Evolutionary conservation across 2,113 vertebrate species (phyloP).

Genomic region (Noctilio leporinus): DNA sequence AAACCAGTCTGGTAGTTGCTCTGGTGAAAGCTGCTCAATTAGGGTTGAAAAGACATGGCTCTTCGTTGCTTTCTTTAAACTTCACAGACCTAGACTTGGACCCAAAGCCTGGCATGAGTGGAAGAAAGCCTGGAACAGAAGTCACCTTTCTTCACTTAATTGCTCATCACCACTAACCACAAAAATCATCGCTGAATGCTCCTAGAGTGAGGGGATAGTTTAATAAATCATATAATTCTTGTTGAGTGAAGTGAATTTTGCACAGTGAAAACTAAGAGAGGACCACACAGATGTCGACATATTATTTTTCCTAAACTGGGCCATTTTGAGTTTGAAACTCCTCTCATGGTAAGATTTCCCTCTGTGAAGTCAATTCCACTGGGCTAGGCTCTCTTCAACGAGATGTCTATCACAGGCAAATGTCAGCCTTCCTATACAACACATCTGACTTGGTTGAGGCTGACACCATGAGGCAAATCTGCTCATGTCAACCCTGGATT

Average conservation of each 20-base stretch:
- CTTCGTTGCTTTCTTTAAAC: not conserved
- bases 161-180: slow-evolving; percentile 44
- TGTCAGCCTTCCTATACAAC: not conserved
- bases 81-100: not conserved
- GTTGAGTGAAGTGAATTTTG: slow-evolving; percentile 16
- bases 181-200: slow-evolving; percentile 41
- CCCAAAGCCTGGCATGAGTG: not conserved
- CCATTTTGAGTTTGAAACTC: not conserved
- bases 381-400: not conserved
- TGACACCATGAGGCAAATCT: not conserved
- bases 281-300: not conserved
- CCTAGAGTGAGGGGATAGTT: not conserved
- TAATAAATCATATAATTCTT: slow-evolving; percentile 28
- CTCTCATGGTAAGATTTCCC: not conserved
- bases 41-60: slow-evolving; percentile 6
- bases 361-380: not conserved
- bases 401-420: not conserved
- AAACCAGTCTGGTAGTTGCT: not conserved
- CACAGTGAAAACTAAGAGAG: not conserved
- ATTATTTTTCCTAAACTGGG: not conserved
- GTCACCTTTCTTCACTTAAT: slow-evolving; percentile 35
- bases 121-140: not conserved
- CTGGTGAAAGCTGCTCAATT: not conserved
- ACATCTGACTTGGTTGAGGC: not conserved
- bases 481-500: not conserved